Base-by-base conservation (phyloP, 2,888 invertebrate genomes). In the Agriotes lineatus region DNA sequence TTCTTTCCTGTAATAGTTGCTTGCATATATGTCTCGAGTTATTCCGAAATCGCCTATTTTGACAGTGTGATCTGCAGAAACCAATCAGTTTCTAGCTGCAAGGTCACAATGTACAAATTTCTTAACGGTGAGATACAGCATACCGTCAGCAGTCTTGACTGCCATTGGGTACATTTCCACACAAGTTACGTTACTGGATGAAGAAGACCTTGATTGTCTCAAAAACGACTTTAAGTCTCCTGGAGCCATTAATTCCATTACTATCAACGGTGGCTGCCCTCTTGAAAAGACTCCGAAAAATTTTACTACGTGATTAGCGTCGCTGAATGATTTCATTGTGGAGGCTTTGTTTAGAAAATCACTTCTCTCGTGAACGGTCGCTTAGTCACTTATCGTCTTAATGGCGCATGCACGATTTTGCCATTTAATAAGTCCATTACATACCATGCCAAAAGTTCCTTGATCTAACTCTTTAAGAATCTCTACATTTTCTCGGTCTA, bases 181-280 rank as follows among this genome's bases (percentile, higher is more conserved):
- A 90, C 89, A 56, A 90, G 94, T 78, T 87, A 90, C 73, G 35
- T 77, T 77, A 19, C 79, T 77, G 2, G 83, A 80, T 1, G 42
- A 19, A 0, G 85, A 83, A 30, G 87, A 85, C n/a, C 91, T 83
- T 61, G 87, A 86, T 52, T 83, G 82, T 4, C 90, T 82, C 54
- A 93, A 82, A 78, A 88, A 92, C 12, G 87, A 86, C 80, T 91
- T 92, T 50, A 93, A 82, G 79, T 93, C 92, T 0, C 92, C 92
- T 44, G 88, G 85, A 10, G 87, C 87, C 94, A 94, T 94, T 18
- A 94, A 82, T 76, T 94, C 94, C 93, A 94, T 94, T 10, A 94
- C 85, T 0, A 93, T 93, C 64, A 89, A 85, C 0, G 91, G 90
- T 0, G 92, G 91, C 62, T 87, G 87, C 4, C 88, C 89, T 68